A percentile compares a stretch with the other conserved stretches of the same genome.
These are phyloP conservation scores for Netelia fuscicornis DNA, from an alignment of 2,888 invertebrate species.

Conservation along the genomic window DNA sequence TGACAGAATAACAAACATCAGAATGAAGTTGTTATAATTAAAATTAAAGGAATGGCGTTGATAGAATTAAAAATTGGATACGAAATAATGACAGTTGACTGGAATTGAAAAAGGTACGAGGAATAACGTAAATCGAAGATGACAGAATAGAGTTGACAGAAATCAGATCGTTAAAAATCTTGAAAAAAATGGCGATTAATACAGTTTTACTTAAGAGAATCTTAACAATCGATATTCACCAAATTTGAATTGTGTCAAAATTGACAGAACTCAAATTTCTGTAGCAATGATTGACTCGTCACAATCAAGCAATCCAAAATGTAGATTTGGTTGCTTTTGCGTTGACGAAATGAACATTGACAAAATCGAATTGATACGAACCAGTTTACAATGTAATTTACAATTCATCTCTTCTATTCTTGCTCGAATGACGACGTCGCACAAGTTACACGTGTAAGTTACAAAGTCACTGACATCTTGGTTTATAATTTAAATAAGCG, in stretches of 20 bases:
- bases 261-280: neutral
- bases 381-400: too few species aligned
- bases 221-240: too few species aligned
- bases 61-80: too few species aligned
- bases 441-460: neutral
- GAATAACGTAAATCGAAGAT: neutral
- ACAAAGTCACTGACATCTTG: too few species aligned
- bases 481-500: neutral
- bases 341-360: neutral
- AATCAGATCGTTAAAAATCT: neutral
- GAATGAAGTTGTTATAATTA: too few species aligned
- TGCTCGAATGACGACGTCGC: neutral
- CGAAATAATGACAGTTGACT: too few species aligned
- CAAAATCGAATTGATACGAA: neutral
- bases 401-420: neutral
- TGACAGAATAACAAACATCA: too few species aligned
- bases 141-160: neutral
- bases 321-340: too few species aligned
- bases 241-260: neutral
- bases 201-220: neutral
- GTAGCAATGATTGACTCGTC: neutral
- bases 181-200: neutral
- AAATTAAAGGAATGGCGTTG: too few species aligned
- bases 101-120: neutral
- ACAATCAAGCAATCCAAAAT: neutral